Percentiles rank a stretch among this genome's conserved stretches.
Evolutionary conservation across 35 echinoderm and acorn worm genomes (phyloP).

Genomic region (Amphiura filiformis): DNA sequence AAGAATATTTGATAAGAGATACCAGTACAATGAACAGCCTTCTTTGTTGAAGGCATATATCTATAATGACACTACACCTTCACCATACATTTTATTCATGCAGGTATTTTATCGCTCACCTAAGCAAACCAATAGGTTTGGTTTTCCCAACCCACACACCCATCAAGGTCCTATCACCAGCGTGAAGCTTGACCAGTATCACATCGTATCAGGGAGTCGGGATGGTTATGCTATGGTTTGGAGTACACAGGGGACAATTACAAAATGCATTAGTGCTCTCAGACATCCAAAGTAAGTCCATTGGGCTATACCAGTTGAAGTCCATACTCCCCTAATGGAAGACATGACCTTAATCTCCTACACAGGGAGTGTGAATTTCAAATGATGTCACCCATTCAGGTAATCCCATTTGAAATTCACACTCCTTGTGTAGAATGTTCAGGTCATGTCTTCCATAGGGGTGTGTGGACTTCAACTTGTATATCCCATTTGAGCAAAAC

Average conservation of each 20-base stretch:
- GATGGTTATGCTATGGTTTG: conserved; percentile 88
- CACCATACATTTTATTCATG: too few species aligned
- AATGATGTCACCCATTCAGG: too few species aligned
- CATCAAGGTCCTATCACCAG: conserved; percentile 85
- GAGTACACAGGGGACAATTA: conserved; percentile 76
- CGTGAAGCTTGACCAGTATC: conserved; percentile 78
- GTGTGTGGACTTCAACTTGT: background rate
- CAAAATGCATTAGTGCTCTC: conserved; percentile 66
- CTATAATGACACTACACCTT: too few species aligned
- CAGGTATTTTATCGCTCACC: conserved; percentile 20
- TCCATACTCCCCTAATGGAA: too few species aligned
- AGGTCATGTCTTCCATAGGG: too few species aligned
- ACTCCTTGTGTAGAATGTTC: too few species aligned
- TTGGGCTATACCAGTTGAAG: background rate
- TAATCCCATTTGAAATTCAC: too few species aligned
- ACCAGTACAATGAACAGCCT: too few species aligned
- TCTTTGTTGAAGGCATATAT: too few species aligned
- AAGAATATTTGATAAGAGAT: too few species aligned
- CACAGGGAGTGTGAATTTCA: too few species aligned
- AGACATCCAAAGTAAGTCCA: conserved; percentile 89
- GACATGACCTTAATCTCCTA: too few species aligned
- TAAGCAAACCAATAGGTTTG: conserved; percentile 45
- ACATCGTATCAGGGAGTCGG: conserved; percentile 75
- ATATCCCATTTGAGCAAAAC: background rate
- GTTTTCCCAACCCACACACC: conserved; percentile 51